Base-by-base conservation (phyloP, 2,113 vertebrate species). In the Camelus dromedarius region DNA sequence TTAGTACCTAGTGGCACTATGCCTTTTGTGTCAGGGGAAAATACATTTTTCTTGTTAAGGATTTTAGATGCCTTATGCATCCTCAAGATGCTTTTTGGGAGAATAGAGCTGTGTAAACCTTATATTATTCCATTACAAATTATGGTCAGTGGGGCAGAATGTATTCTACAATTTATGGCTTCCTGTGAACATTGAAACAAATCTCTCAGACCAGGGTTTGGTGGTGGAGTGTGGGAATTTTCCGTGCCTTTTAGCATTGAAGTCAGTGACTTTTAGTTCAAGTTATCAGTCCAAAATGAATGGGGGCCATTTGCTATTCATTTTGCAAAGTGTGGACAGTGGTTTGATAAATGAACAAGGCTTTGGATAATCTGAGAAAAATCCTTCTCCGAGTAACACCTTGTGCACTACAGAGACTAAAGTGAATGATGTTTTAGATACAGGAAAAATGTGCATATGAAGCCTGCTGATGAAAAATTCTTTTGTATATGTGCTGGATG, bases 161-260 rank as follows among this genome's bases (percentile, higher is more conserved):
- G 95, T 88, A 91, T 96, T 97, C 75, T 96, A 82, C 81, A 98
- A 97, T 98, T 98, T 98, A 98, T 97, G 70, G 77, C 79, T 98
- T 98, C 96, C 97, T 98, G 91, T 95, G 96, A 98, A 80, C 95
- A 96, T 93, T 96, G 96, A 80, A 93, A 96, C 60, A 95, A 95
- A 96, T 96, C 84, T 97, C 94, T 73, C 84, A 97, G 95, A 82
- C 97, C 95, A 97, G 91, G 66, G 62, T 96, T 98, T 95, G 64
- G 58, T 98, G 72, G 85, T 81, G 26, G 90, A 97, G 95, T 98
- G 95, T 97, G 96, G 96, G 96, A 98, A 98, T 97, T 98, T 97
- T 92, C 94, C 73, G 5, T 95, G 75, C 69, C 88, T 93, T 86
- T 90, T 93, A 84, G 30, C 79, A 91, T 77, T 88, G 50, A 88